These are phyloP conservation scores for Panulirus ornatus DNA, from an alignment of 1,140 invertebrate species.

Conservation along the genomic window DNA sequence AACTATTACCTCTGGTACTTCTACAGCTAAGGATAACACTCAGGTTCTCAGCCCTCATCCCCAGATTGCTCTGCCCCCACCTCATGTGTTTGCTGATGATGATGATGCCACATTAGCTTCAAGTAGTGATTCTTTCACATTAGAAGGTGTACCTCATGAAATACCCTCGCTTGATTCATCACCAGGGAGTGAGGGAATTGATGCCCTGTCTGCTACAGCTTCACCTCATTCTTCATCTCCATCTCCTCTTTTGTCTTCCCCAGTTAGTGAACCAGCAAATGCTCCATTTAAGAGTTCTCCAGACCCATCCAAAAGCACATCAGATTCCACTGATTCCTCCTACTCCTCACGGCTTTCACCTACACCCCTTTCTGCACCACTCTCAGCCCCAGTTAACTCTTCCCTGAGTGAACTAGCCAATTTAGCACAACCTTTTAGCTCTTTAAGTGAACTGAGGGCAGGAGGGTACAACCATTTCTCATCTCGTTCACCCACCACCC, in stretches of 20 bases:
- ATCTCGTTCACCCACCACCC: not conserved
- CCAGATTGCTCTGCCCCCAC: slow-evolving; percentile 42
- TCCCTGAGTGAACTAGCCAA: slow-evolving; percentile 50
- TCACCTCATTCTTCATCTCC: slow-evolving; percentile 65
- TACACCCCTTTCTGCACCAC: slow-evolving; percentile 49
- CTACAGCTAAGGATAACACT: slow-evolving; percentile 56
- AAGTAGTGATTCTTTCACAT: slow-evolving; percentile 70
- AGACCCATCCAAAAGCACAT: slow-evolving; percentile 23
- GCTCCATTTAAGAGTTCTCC: not conserved
- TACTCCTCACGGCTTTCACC: slow-evolving; percentile 47
- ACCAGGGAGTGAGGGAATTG: slow-evolving; percentile 56
- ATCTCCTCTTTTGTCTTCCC: slow-evolving; percentile 54
- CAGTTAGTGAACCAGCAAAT: slow-evolving; percentile 12
- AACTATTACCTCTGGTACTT: slow-evolving; percentile 51
- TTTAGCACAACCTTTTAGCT: slow-evolving; percentile 44
- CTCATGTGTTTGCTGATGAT: slow-evolving; percentile 52
- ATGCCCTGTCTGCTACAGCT: slow-evolving; percentile 56
- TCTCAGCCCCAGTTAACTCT: slow-evolving; percentile 23
- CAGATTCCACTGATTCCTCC: slow-evolving; percentile 25
- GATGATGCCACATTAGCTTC: slow-evolving; percentile 73
- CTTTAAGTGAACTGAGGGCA: slow-evolving; percentile 53
- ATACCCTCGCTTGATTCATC: slow-evolving; percentile 69
- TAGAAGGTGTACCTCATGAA: slow-evolving; percentile 67
- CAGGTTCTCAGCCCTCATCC: slow-evolving; percentile 38
- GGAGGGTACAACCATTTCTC: not conserved